These are phyloP conservation scores for Tupaia chinensis DNA, from an alignment of 2,113 vertebrate genomes.

Conservation along the genomic window DNA sequence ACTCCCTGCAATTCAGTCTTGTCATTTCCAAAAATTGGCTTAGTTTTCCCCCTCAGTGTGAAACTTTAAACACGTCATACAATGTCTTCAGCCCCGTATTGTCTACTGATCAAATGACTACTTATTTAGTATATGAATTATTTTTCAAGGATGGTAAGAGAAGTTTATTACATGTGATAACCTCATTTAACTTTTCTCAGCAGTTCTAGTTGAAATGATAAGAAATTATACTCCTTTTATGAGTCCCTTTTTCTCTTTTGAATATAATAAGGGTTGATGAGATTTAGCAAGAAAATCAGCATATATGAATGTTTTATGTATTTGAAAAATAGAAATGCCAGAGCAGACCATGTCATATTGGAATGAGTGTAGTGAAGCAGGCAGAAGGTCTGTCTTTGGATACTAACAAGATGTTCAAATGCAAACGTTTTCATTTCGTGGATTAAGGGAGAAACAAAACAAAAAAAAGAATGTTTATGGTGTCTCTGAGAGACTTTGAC, in stretches of 20 bases:
- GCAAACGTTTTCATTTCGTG: too few relatives aligned
- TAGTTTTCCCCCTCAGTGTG: background rate
- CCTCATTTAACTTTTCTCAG: background rate
- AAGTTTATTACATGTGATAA: background rate
- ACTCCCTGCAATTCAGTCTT: background rate
- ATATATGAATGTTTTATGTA: slow-evolving; percentile 21
- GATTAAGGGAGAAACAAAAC: background rate
- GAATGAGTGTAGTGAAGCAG: background rate
- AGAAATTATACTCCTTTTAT: slow-evolving; percentile 36
- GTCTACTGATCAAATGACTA: background rate
- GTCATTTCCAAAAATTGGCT: background rate
- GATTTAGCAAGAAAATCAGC: slow-evolving; percentile 41
- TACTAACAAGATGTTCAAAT: background rate
- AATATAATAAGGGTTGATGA: slow-evolving; percentile 28
- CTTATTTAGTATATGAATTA: background rate
- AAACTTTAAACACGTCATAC: background rate
- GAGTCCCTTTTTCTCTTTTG: background rate
- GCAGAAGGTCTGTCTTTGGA: background rate
- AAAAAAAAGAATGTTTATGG: background rate
- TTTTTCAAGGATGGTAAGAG: background rate
- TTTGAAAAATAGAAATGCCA: slow-evolving; percentile 20
- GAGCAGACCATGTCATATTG: background rate
- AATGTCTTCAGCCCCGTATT: background rate
- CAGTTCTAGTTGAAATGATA: background rate
- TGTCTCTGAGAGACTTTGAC: background rate